A percentile compares a stretch with the other conserved stretches of the same genome.
These are phyloP conservation scores for Hyppa rectilinea DNA, from an alignment of 2,888 invertebrate species.

Conservation along the genomic window DNA sequence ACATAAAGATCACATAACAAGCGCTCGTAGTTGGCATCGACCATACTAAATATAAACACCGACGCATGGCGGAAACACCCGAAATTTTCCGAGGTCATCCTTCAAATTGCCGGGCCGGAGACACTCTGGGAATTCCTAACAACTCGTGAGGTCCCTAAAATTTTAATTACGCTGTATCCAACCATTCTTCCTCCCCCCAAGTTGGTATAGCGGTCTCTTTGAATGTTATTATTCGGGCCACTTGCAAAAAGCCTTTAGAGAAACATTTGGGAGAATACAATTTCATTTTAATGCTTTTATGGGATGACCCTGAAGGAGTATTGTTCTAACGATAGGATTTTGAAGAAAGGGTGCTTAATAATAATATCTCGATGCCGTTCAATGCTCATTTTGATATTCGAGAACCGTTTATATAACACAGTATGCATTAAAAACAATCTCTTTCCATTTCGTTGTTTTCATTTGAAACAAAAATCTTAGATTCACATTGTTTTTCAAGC, in stretches of 20 bases:
- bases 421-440: not conserved
- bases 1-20: not conserved
- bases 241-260: constrained; percentile 65
- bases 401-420: not conserved
- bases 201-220: constrained; percentile 68
- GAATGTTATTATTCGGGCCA: constrained; percentile 68
- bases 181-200: constrained; percentile 66
- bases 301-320: constrained; percentile 48
- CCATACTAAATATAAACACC: constrained; percentile 61
- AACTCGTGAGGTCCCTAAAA: constrained; percentile 73
- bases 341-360: constrained; percentile 18
- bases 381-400: constrained; percentile 6
- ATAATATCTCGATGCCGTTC: constrained; percentile 30
- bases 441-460: not conserved
- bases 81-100: constrained; percentile 68
- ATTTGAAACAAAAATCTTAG: not conserved
- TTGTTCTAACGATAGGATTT: constrained; percentile 51
- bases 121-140: constrained; percentile 69
- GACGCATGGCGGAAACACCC: constrained; percentile 59
- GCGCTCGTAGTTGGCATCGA: not conserved
- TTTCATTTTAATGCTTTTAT: constrained; percentile 68
- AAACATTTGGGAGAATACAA: constrained; percentile 63
- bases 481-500: not conserved
- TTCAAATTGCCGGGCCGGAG: constrained; percentile 63
- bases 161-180: constrained; percentile 78